Conservation (phyloP, 2,113 vertebrate genomes). For the Petrocephalus microphthalmus region DNA sequence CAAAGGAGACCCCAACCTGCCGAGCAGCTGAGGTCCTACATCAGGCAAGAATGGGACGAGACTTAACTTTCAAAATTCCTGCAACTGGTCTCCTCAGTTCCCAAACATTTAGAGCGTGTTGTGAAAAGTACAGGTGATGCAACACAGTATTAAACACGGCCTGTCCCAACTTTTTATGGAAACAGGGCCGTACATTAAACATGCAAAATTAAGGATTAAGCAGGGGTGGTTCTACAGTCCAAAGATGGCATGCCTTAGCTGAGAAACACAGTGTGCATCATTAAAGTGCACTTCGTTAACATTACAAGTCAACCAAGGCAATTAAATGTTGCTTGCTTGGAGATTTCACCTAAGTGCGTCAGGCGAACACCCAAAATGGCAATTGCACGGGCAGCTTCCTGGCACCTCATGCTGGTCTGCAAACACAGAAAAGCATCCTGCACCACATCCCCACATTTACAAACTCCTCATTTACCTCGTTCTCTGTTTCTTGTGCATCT, state of each 20-base stretch:
- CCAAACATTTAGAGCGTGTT: too few species aligned
- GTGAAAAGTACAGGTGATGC: too few species aligned
- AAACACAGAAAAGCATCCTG: background rate
- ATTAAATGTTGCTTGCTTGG: background rate
- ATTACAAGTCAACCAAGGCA: background rate
- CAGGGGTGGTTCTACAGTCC: background rate
- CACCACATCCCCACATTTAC: background rate
- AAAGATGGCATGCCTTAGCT: background rate
- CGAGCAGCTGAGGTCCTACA: too few species aligned
- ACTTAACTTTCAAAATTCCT: too few species aligned
- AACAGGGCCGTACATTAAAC: background rate
- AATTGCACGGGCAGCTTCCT: background rate
- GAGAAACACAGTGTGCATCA: background rate
- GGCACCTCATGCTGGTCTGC: background rate
- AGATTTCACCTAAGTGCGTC: background rate
- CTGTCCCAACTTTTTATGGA: too few species aligned
- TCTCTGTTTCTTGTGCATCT: constrained; percentile 80
- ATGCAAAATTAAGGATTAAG: background rate
- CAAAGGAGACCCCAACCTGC: too few species aligned
- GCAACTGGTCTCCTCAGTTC: too few species aligned
- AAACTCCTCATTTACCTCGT: constrained; percentile 68
- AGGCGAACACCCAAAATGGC: background rate
- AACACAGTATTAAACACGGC: too few species aligned
- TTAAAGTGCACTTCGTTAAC: background rate
- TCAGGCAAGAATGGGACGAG: too few species aligned